Percentiles rank a stretch among this genome's conserved stretches.
These are phyloP conservation scores for Paramisgurnus dabryanus DNA, from an alignment of 2,113 vertebrate species.

Conservation along the genomic window DNA sequence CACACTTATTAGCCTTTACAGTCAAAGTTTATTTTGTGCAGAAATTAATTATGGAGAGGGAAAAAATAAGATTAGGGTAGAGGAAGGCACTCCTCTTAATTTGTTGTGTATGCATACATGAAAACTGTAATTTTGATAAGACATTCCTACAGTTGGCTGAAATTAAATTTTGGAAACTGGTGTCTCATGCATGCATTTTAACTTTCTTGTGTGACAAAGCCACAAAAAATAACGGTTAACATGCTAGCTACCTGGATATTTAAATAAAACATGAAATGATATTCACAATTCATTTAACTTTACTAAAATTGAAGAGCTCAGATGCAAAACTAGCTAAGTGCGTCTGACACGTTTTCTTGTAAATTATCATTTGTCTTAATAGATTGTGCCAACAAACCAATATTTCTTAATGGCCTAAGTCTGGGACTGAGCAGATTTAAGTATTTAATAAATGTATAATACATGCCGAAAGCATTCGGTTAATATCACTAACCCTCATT, in stretches of 20 bases:
- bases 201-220: too few relatives aligned
- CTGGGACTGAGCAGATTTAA: too few relatives aligned
- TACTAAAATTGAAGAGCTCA: too few relatives aligned
- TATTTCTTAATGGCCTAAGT: too few relatives aligned
- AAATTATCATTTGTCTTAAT: too few relatives aligned
- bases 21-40: slow-evolving; percentile 46
- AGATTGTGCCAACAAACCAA: too few relatives aligned
- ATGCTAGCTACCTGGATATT: neutral
- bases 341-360: too few relatives aligned
- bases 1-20: slow-evolving; percentile 33
- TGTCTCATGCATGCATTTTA: neutral
- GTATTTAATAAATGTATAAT: too few relatives aligned
- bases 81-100: slow-evolving; percentile 27
- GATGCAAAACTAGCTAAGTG: too few relatives aligned
- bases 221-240: neutral
- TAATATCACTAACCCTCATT: too few relatives aligned
- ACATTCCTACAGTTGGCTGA: neutral
- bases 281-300: neutral
- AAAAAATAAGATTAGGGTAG: slow-evolving; percentile 23
- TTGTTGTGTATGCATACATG: neutral
- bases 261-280: neutral
- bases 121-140: slow-evolving; percentile 7
- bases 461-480: too few relatives aligned
- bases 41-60: slow-evolving; percentile 46
- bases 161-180: neutral